Conservation (phyloP, 2,888 invertebrate genomes). For the Auanema freiburgensis region DNA sequence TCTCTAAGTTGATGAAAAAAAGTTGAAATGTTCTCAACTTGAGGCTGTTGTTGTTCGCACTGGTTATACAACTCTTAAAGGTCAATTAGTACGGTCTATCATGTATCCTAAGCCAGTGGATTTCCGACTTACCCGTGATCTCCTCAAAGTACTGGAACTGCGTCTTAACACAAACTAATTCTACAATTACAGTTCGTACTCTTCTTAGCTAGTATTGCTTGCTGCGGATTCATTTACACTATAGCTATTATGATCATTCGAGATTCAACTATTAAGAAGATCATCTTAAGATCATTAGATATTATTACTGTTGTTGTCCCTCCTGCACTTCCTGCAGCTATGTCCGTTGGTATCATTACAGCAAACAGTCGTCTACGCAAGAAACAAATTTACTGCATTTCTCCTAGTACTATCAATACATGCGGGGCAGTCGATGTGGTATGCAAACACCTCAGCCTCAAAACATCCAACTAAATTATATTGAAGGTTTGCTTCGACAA, state of each 20-base stretch:
- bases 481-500: conserved; percentile 67
- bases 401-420: conserved; percentile 68
- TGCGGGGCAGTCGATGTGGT: conserved; percentile 68
- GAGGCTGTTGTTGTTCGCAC: conserved; percentile 81
- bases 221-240: conserved; percentile 72
- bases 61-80: conserved; percentile 72
- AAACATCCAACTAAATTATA: conserved; percentile 5
- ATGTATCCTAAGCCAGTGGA: conserved; percentile 71
- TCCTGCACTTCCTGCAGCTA: conserved; percentile 80
- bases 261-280: conserved; percentile 59
- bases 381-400: conserved; percentile 68
- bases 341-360: conserved; percentile 69
- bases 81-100: conserved; percentile 71
- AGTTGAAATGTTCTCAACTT: conserved; percentile 8
- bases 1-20: conserved; percentile 2
- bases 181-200: conserved; percentile 29
- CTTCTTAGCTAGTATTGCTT: conserved; percentile 31
- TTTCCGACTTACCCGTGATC: conserved; percentile 70
- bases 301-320: conserved; percentile 90
- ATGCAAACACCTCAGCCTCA: conserved; percentile 1
- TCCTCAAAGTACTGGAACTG: conserved; percentile 63
- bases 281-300: conserved; percentile 80
- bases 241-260: conserved; percentile 78
- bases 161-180: background rate
- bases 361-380: conserved; percentile 67